A percentile compares a stretch with the other conserved stretches of the same genome.
Evolutionary conservation across 2,113 vertebrate genomes (phyloP).

Genomic region (Odocoileus hemionus): DNA sequence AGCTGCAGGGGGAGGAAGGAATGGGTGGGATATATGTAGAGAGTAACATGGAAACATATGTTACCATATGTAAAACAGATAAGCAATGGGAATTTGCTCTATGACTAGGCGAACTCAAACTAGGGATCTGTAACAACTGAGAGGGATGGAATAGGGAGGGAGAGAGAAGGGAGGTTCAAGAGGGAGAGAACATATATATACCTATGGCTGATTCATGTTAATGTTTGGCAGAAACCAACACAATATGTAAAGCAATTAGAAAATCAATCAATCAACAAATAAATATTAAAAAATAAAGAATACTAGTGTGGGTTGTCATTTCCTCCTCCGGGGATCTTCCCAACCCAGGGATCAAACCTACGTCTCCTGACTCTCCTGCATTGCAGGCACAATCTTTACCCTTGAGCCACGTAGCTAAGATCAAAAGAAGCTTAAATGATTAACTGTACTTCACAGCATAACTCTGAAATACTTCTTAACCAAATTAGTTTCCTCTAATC

Average conservation of each 20-base stretch:
- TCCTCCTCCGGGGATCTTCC: neutral
- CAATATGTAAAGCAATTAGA: neutral
- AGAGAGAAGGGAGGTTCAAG: neutral
- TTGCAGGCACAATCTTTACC: neutral
- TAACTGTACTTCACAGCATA: neutral
- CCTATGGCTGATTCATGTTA: neutral
- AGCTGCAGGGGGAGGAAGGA: neutral
- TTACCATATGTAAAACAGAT: neutral
- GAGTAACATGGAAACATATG: neutral
- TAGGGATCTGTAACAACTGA: neutral
- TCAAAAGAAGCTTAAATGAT: neutral
- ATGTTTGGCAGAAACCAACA: neutral
- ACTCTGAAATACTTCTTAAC: neutral
- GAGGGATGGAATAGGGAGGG: neutral
- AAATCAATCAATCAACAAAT: neutral
- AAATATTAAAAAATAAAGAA: neutral
- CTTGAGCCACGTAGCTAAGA: neutral
- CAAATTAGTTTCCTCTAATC: neutral
- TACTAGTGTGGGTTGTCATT: neutral
- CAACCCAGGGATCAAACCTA: neutral
- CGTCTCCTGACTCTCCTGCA: neutral
- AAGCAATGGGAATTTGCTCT: neutral
- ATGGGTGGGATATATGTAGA: neutral
- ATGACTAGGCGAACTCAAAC: neutral
- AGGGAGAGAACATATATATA: neutral